A percentile compares a stretch with the other conserved stretches of the same genome.
These are phyloP conservation scores for Uropetala carovei DNA, from an alignment of 2,888 invertebrate genomes.

Conservation along the genomic window DNA sequence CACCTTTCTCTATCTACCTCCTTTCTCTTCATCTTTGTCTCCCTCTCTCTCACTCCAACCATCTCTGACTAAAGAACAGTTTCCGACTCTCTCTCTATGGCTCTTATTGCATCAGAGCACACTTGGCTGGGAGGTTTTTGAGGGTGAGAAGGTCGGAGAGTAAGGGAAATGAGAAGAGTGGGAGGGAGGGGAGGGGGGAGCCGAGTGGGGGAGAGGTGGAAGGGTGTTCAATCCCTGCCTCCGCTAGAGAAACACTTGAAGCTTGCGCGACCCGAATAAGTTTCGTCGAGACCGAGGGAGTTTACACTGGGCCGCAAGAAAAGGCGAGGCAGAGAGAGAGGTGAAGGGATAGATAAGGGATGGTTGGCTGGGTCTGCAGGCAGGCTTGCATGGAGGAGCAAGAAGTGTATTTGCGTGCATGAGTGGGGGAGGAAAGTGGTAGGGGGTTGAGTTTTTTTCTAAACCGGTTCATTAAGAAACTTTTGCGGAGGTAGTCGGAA, in stretches of 20 bases:
- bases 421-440: background rate
- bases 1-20: background rate
- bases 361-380: background rate
- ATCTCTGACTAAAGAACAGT: background rate
- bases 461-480: constrained; percentile 60
- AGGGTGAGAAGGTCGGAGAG: background rate
- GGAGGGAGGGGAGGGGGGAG: background rate
- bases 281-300: background rate
- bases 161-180: background rate
- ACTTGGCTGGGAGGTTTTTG: background rate
- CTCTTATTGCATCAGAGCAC: constrained; percentile 13
- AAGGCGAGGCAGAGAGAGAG: background rate
- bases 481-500: constrained; percentile 50
- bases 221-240: background rate
- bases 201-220: background rate
- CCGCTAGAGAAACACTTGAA: constrained; percentile 2
- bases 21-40: background rate
- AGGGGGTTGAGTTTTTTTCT: background rate
- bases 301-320: constrained; percentile 24
- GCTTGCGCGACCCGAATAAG: constrained; percentile 24
- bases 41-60: background rate
- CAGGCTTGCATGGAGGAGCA: too few relatives aligned
- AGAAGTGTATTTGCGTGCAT: background rate
- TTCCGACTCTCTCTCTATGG: background rate
- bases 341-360: background rate